These are phyloP conservation scores for Leptestheria dahalacensis DNA, from an alignment of 1,140 invertebrate species.

Conservation along the genomic window DNA sequence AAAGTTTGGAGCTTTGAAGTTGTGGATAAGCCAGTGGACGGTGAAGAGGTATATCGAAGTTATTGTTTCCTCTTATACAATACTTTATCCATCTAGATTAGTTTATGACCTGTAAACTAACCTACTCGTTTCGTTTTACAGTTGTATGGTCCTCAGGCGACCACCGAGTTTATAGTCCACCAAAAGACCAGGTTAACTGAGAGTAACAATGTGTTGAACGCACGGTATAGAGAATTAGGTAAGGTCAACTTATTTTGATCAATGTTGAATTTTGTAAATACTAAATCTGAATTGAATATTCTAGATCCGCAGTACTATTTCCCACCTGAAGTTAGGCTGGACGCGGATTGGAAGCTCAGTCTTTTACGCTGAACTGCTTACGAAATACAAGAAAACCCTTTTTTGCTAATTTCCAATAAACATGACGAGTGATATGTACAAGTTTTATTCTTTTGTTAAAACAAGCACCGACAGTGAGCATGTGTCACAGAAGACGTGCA, in stretches of 20 bases:
- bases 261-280: too few species aligned
- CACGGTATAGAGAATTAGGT: neutral
- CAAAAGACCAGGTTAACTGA: neutral
- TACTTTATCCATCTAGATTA: neutral
- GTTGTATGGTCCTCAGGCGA: neutral
- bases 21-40: neutral
- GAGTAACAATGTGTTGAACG: neutral
- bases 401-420: too few species aligned
- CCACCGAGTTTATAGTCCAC: neutral
- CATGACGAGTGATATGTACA: too few species aligned
- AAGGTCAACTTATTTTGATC: neutral
- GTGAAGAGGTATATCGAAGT: neutral
- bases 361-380: neutral
- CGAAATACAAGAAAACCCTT: too few species aligned
- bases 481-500: neutral
- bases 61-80: neutral
- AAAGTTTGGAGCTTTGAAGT: slow-evolving; percentile 1
- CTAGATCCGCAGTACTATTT: neutral
- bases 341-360: neutral
- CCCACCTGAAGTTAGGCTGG: neutral
- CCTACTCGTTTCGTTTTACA: neutral
- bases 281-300: too few species aligned
- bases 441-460: too few species aligned
- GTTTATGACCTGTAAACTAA: neutral
- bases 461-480: neutral